A percentile compares a stretch with the other conserved stretches of the same genome.
These are phyloP conservation scores for Colletes latitarsis DNA, from an alignment of 1,140 invertebrate species.

Conservation along the genomic window DNA sequence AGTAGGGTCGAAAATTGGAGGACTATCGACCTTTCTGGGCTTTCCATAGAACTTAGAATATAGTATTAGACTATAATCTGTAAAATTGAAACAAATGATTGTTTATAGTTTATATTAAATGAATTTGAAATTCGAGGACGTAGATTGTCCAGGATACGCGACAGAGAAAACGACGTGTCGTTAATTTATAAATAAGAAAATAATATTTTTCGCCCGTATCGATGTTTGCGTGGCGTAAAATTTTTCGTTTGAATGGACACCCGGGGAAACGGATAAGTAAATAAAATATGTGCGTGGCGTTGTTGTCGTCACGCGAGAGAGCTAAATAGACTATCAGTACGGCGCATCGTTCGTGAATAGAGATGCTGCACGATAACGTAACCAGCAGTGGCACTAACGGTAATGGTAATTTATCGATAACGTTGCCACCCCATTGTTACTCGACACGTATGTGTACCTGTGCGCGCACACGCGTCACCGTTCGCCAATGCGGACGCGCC, in stretches of 20 bases:
- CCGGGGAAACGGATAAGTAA: neutral
- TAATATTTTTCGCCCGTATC: neutral
- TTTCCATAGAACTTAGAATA: too few relatives aligned
- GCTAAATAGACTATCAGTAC: slow-evolving; percentile 39
- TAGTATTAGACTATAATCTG: too few relatives aligned
- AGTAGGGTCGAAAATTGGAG: too few relatives aligned
- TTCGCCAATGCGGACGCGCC: neutral
- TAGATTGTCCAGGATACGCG: too few relatives aligned
- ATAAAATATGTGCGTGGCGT: neutral
- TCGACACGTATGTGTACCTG: slow-evolving; percentile 1
- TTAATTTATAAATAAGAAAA: neutral
- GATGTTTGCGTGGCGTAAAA: neutral
- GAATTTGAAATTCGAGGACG: too few relatives aligned
- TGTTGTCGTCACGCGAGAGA: slow-evolving; percentile 29
- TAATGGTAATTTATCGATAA: slow-evolving; percentile 52
- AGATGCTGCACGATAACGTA: slow-evolving; percentile 47
- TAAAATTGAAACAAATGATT: too few relatives aligned
- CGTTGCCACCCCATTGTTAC: slow-evolving; percentile 50
- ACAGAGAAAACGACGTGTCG: too few relatives aligned
- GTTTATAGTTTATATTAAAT: too few relatives aligned
- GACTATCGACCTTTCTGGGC: too few relatives aligned
- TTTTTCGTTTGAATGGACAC: neutral
- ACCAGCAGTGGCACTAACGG: slow-evolving; percentile 51
- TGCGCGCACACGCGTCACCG: neutral
- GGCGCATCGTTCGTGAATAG: slow-evolving; percentile 45